Conservation (phyloP, 2,113 vertebrate species). For the Himantopus leucocephalus region DNA sequence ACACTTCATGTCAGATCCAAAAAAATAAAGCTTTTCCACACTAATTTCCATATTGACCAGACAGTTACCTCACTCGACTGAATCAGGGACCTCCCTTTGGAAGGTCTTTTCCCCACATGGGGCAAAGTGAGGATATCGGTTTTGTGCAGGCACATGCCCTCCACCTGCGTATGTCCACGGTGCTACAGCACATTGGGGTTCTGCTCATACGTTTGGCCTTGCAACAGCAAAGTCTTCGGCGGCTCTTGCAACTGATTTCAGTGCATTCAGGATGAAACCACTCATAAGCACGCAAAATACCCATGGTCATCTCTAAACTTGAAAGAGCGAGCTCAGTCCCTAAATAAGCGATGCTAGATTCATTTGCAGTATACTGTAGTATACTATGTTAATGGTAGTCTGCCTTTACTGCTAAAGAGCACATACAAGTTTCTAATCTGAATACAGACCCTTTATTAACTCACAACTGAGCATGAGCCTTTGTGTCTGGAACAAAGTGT, state of each 20-base stretch:
- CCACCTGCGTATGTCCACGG: neutral
- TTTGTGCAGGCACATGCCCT: neutral
- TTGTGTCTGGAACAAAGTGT: neutral
- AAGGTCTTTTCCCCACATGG: neutral
- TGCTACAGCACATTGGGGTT: neutral
- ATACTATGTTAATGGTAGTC: neutral
- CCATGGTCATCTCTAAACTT: neutral
- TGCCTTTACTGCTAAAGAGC: neutral
- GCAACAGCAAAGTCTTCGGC: neutral
- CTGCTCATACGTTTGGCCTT: accelerated
- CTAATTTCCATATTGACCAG: neutral
- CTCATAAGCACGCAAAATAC: neutral
- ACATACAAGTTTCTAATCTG: neutral
- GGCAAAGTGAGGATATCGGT: neutral
- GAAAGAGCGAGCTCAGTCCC: neutral
- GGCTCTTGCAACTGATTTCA: neutral
- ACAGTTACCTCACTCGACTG: neutral
- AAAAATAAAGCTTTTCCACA: neutral
- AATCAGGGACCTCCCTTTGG: neutral
- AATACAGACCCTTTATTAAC: neutral
- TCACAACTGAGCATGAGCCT: neutral
- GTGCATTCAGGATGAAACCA: neutral
- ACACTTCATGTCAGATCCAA: neutral
- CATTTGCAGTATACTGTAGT: neutral
- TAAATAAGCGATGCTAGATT: neutral